Evolutionary conservation across 2,888 invertebrate genomes (phyloP).

Genomic region (Sarcophaga variegata): DNA sequence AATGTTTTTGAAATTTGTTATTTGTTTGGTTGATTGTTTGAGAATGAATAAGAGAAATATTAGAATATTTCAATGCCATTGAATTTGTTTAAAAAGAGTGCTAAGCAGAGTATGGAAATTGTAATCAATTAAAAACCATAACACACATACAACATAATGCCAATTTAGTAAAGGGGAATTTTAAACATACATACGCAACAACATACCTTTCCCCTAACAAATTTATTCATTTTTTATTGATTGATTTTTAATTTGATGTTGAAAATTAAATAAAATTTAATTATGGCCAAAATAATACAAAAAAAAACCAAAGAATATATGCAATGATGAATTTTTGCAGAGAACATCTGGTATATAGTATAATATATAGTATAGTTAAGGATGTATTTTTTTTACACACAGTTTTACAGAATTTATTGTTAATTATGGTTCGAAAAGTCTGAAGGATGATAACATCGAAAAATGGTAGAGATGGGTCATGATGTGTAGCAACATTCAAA

Average conservation of each 20-base stretch:
- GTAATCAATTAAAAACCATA: constrained; percentile 50
- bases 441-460: constrained; percentile 64
- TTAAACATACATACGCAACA: constrained; percentile 46
- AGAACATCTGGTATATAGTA: constrained; percentile 36
- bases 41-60: constrained; percentile 55
- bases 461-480: constrained; percentile 58
- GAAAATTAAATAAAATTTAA: constrained; percentile 58
- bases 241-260: constrained; percentile 11
- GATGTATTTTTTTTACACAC: constrained; percentile 54
- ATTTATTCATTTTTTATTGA: background rate
- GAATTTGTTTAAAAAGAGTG: constrained; percentile 47
- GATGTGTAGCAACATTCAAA: constrained; percentile 70
- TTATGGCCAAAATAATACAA: constrained; percentile 51
- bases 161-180: constrained; percentile 52
- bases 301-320: constrained; percentile 47
- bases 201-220: background rate
- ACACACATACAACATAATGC: constrained; percentile 60
- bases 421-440: constrained; percentile 50
- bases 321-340: constrained; percentile 58
- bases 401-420: constrained; percentile 39
- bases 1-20: constrained; percentile 65
- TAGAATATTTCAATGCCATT: constrained; percentile 49
- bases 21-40: constrained; percentile 59
- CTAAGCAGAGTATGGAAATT: constrained; percentile 60
- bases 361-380: constrained; percentile 42